These are phyloP conservation scores for Esox lucius DNA, from an alignment of 2,797 vertebrate species.

Conservation along the genomic window DNA sequence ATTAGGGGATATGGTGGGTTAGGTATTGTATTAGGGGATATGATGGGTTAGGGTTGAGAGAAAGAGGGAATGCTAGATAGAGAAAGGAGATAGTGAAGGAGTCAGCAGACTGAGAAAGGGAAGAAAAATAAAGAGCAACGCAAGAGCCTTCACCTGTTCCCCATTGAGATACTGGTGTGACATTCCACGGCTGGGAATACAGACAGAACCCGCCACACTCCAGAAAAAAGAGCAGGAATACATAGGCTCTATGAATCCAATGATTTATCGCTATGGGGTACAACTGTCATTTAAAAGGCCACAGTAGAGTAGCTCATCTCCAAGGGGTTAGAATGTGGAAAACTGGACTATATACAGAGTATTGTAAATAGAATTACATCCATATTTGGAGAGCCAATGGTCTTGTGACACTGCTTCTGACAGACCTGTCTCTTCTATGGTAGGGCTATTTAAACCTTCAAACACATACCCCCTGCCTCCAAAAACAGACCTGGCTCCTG, in stretches of 20 bases:
- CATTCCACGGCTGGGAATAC: slow-evolving; percentile 59
- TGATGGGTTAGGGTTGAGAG: neutral
- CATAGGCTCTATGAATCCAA: slow-evolving; percentile 26
- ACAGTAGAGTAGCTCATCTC: slow-evolving; percentile 38
- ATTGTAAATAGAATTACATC: slow-evolving; percentile 45
- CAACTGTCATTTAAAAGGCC: slow-evolving; percentile 37
- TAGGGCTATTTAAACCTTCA: slow-evolving; percentile 55
- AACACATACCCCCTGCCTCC: slow-evolving; percentile 18
- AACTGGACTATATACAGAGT: slow-evolving; percentile 36
- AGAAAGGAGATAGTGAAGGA: neutral
- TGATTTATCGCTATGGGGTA: slow-evolving; percentile 39
- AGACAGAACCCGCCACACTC: slow-evolving; percentile 31
- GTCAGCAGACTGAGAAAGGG: neutral
- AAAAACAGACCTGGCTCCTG: slow-evolving; percentile 19
- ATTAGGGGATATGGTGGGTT: neutral
- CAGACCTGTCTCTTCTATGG: slow-evolving; percentile 30
- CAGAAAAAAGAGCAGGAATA: slow-evolving; percentile 22
- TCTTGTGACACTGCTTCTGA: slow-evolving; percentile 58
- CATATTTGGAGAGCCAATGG: slow-evolving; percentile 31
- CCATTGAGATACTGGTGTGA: slow-evolving; percentile 58
- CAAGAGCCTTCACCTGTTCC: slow-evolving; percentile 57
- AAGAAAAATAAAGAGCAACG: slow-evolving; percentile 16
- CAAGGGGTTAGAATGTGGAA: slow-evolving; percentile 41
- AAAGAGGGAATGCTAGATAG: neutral
- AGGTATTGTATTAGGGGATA: too few species aligned